A percentile compares a stretch with the other conserved stretches of the same genome.
Conservation (phyloP, 2,888 invertebrate genomes). For the Coenonympha arcania region DNA sequence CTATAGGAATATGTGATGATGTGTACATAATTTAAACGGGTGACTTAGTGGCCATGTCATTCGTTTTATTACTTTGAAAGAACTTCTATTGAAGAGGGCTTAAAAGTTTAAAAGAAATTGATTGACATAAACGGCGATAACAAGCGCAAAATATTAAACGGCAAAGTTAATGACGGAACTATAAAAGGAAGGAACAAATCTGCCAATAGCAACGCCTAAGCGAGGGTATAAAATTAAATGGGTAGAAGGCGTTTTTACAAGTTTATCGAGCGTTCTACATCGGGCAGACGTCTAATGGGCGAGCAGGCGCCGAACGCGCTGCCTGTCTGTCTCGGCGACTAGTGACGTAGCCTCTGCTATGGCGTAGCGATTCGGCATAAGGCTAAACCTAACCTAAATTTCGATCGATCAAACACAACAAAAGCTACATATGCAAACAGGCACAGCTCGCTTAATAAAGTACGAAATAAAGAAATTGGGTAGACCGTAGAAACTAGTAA, state of each 20-base stretch:
- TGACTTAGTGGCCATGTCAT: no score
- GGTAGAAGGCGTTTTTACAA: slow-evolving; percentile 73
- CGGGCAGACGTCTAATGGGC: slow-evolving; percentile 69
- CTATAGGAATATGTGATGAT: no score
- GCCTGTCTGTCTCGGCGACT: slow-evolving; percentile 63
- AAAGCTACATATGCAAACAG: slow-evolving; percentile 18
- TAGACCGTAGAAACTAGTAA: slow-evolving; percentile 36
- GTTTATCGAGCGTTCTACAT: slow-evolving; percentile 74
- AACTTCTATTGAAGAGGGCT: background rate
- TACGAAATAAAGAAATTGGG: slow-evolving; percentile 49
- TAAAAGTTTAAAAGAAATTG: slow-evolving; percentile 3
- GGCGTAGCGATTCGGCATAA: slow-evolving; percentile 39
- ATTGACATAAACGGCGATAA: slow-evolving; percentile 25
- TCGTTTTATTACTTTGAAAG: no score
- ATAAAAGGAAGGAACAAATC: slow-evolving; percentile 65
- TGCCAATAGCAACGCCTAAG: slow-evolving; percentile 71
- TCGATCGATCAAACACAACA: slow-evolving; percentile 40
- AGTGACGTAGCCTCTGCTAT: slow-evolving; percentile 40
- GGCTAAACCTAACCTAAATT: slow-evolving; percentile 45
- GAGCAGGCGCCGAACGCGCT: slow-evolving; percentile 67
- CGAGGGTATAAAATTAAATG: slow-evolving; percentile 72
- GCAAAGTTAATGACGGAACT: slow-evolving; percentile 62
- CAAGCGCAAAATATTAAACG: slow-evolving; percentile 56
- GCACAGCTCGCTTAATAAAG: slow-evolving; percentile 28
- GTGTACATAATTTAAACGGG: background rate